A percentile compares a stretch with the other conserved stretches of the same genome.
Conservation (phyloP, 2,113 vertebrate genomes). For the Caranx ignobilis region DNA sequence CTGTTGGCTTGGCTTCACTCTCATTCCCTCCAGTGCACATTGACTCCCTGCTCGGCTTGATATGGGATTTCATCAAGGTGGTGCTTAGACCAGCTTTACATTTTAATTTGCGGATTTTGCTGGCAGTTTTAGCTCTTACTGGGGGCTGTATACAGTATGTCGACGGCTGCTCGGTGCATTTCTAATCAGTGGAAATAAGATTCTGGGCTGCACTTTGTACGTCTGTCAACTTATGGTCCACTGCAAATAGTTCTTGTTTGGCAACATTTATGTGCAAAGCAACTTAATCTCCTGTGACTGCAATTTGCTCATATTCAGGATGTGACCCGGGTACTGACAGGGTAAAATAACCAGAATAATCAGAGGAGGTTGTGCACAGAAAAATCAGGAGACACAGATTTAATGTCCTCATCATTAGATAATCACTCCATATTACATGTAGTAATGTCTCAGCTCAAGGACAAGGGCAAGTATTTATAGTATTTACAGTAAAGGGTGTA, state of each 20-base stretch:
- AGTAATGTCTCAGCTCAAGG: not conserved
- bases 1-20: conserved; percentile 67
- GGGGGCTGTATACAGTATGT: conserved; percentile 37
- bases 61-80: conserved; percentile 81
- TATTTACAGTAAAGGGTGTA: conserved; percentile 1
- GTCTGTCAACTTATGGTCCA: conserved; percentile 45
- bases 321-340: not conserved
- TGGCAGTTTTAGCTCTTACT: conserved; percentile 52
- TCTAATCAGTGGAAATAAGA: conserved; percentile 40
- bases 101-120: conserved; percentile 75
- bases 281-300: conserved; percentile 34
- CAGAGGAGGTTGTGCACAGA: not conserved
- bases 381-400: conserved; percentile 19
- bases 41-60: conserved; percentile 72
- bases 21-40: conserved; percentile 70
- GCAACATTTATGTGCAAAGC: conserved; percentile 39
- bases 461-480: not conserved
- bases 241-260: conserved; percentile 49
- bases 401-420: conserved; percentile 4
- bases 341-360: conserved; percentile 18
- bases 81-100: conserved; percentile 78
- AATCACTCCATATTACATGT: not conserved
- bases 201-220: conserved; percentile 51
- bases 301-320: conserved; percentile 1
- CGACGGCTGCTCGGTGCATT: conserved; percentile 45